These are phyloP conservation scores for Ascaphus truei DNA, from an alignment of 2,113 vertebrate species.

Conservation along the genomic window DNA sequence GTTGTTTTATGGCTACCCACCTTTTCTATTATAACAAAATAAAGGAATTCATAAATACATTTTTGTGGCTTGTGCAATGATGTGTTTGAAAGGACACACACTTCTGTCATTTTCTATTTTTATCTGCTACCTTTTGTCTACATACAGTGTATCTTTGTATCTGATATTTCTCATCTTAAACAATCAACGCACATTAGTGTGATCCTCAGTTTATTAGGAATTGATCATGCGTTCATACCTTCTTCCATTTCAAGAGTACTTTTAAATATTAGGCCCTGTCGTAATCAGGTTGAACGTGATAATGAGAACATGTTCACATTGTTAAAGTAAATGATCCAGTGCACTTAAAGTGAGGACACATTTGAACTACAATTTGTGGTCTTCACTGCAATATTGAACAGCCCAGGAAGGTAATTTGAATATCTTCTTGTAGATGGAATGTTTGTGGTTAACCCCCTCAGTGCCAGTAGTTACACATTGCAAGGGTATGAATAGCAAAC, in stretches of 20 bases:
- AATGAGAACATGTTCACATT: slow-evolving; percentile 68
- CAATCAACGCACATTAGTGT: slow-evolving; percentile 58
- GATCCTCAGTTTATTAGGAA: slow-evolving; percentile 69
- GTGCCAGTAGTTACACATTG: slow-evolving; percentile 8
- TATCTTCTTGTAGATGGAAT: background rate
- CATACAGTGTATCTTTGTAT: slow-evolving; percentile 35
- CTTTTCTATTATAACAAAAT: too few relatives aligned
- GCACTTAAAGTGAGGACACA: slow-evolving; percentile 57
- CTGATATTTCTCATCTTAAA: slow-evolving; percentile 51
- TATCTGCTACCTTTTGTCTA: slow-evolving; percentile 43
- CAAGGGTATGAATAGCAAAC: too few relatives aligned
- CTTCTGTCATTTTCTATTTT: slow-evolving; percentile 31
- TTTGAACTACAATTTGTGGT: slow-evolving; percentile 64
- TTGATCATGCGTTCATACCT: slow-evolving; percentile 70
- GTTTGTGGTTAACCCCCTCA: slow-evolving; percentile 7
- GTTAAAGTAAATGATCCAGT: slow-evolving; percentile 74
- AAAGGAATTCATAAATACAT: background rate
- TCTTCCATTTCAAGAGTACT: slow-evolving; percentile 67
- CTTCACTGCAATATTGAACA: slow-evolving; percentile 54
- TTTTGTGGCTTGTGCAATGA: slow-evolving; percentile 24
- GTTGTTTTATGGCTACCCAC: too few relatives aligned
- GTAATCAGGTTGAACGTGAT: slow-evolving; percentile 72
- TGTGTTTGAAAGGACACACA: background rate
- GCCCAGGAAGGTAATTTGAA: slow-evolving; percentile 37
- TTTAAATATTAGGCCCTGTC: slow-evolving; percentile 70